Conservation (phyloP, 2,888 invertebrate genomes). For the Cosmorhoe ocellata region DNA sequence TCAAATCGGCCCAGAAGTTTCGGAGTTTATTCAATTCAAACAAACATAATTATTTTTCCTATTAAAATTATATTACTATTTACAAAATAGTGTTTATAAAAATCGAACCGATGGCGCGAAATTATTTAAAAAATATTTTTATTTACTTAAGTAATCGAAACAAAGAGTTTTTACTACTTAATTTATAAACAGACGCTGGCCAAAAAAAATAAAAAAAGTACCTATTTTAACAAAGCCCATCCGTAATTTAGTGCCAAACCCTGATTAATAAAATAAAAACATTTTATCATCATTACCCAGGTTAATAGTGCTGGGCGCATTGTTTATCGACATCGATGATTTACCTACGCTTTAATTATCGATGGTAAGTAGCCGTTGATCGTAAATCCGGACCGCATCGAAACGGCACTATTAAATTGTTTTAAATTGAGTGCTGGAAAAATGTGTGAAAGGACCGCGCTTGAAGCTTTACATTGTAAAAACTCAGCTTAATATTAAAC, state of each 20-base stretch:
- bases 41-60: no score
- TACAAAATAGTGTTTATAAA: no score
- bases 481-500: neutral
- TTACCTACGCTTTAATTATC: constrained; percentile 36
- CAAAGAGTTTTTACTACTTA: no score
- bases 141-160: no score
- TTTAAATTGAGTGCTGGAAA: constrained; percentile 26
- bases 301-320: constrained; percentile 29
- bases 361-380: constrained; percentile 37
- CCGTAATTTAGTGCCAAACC: constrained; percentile 18
- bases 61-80: no score
- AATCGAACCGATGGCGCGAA: no score
- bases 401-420: constrained; percentile 24
- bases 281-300: constrained; percentile 29
- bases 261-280: constrained; percentile 26
- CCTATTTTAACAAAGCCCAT: neutral
- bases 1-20: no score
- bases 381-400: constrained; percentile 34
- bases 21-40: no score
- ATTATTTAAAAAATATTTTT: no score
- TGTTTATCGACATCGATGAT: constrained; percentile 29
- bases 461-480: constrained; percentile 8
- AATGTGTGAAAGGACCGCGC: constrained; percentile 16
- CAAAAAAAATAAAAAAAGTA: no score
- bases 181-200: no score